Evolutionary conservation across 2,888 invertebrate genomes (phyloP), one percentile per base, ranked within the genome.

Genomic region (Leucoma salicis): DNA sequence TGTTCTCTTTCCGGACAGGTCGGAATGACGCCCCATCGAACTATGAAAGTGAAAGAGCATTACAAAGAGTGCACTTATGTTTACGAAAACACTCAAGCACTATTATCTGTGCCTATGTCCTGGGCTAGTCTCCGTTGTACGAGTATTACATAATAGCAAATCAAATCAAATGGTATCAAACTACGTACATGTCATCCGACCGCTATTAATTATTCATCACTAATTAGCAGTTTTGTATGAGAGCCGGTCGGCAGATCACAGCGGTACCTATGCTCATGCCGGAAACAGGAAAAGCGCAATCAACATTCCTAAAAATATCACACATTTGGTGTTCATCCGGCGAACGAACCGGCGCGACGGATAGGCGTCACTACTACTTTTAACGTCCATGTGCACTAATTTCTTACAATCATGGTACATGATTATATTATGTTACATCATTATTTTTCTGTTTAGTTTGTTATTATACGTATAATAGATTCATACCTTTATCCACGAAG

Each of bases 231-330:
- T 71, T 76, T 66, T 72, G 74, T 77, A 78, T 74, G 73, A 70
- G 66, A 66, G 63, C 57, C 53, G 68, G 56, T 62, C 77, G 79
- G 77, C 69, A 76, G 78, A 85, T 84, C 83, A 82, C 66, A 82
- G 82, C 75, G 66, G 52, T 46, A 21, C 21, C 21, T 2, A 54
- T 52, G 62, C 56, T 57, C 61, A 60, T 74, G 78, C 79, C 85
- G 89, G 89, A 89, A 83, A 88, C 88, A 84, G 89, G 89, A 89
- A 89, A 81, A 69, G 68, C 62, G 84, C 80, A 86, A 89, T 88
- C 89, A 88, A 87, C 88, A 82, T 84, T 80, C 81, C 87, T 86
- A 89, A 86, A 89, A 88, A 89, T 89, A 89, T 83, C 80, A 82
- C 86, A 83, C 89, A 84, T 88, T 88, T 84, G 86, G 88, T 83